Evolutionary conservation across 2,113 vertebrate species (phyloP).

Genomic region (Centropus unirufus): DNA sequence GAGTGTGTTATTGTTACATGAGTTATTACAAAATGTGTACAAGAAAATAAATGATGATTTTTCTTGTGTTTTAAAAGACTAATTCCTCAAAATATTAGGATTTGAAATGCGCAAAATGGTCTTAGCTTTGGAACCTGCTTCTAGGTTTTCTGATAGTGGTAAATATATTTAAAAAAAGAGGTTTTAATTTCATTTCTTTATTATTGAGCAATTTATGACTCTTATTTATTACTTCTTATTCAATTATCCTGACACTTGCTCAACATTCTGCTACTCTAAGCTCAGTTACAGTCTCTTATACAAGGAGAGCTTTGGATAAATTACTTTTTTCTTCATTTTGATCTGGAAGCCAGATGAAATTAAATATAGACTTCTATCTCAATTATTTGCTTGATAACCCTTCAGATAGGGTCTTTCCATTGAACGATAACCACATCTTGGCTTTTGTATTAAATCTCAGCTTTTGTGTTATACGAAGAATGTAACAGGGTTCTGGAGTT

Average conservation of each 20-base stretch:
- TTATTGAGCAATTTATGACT: neutral
- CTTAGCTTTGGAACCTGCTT: neutral
- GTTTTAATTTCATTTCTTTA: neutral
- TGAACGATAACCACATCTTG: neutral
- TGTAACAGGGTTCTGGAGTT: neutral
- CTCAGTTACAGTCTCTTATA: neutral
- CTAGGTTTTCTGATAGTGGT: neutral
- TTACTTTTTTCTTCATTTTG: neutral
- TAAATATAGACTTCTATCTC: neutral
- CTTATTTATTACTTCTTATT: neutral
- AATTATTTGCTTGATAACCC: neutral
- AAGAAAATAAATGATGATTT: neutral
- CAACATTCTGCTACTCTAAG: neutral
- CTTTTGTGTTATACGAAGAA: neutral
- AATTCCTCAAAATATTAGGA: neutral
- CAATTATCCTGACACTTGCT: neutral
- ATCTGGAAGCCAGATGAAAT: neutral
- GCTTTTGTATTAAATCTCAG: neutral
- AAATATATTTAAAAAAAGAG: neutral
- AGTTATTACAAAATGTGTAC: neutral
- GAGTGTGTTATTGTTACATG: fast-evolving
- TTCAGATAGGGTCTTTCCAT: neutral
- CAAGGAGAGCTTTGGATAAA: neutral
- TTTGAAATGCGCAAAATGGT: neutral
- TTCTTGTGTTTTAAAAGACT: neutral